A percentile compares a stretch with the other conserved stretches of the same genome.
These are phyloP conservation scores for Corynorhinus townsendii DNA, from an alignment of 2,113 vertebrate species.

Conservation along the genomic window DNA sequence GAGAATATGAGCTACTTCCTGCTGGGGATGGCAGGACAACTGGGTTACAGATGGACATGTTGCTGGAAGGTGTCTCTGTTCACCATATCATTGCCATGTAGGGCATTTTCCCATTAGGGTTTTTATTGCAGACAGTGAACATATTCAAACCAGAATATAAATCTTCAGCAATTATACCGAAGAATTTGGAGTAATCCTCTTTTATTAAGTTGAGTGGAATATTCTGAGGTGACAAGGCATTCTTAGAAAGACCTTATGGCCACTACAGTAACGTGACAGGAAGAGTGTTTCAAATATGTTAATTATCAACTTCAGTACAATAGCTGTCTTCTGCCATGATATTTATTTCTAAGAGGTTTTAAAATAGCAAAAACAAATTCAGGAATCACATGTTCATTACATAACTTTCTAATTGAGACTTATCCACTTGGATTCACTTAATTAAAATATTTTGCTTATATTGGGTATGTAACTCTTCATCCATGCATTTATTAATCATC, in stretches of 20 bases:
- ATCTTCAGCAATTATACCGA: not conserved
- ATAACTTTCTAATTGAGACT: not conserved
- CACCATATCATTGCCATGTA: not conserved
- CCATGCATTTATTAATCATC: not conserved
- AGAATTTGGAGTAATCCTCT: not conserved
- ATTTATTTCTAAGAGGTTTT: conserved; percentile 10
- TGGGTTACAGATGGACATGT: not conserved
- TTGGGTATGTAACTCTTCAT: not conserved
- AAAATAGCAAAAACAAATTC: not conserved
- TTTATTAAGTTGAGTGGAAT: not conserved
- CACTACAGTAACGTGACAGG: not conserved
- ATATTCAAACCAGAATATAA: not conserved
- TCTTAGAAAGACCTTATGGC: not conserved
- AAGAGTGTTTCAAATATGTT: not conserved
- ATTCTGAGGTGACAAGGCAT: not conserved
- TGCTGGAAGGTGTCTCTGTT: not conserved
- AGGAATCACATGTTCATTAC: not conserved
- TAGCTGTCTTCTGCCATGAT: not conserved
- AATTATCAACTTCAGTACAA: not conserved
- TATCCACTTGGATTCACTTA: not conserved
- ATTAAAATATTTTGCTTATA: not conserved
- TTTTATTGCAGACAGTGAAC: conserved; percentile 1
- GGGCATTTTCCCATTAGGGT: not conserved
- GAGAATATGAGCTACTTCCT: not conserved
- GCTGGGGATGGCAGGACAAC: not conserved